phyloP scores from a whole-genome alignment of 2,888 invertebrate genomes.

The Nasonovia ribisnigri region DNA sequence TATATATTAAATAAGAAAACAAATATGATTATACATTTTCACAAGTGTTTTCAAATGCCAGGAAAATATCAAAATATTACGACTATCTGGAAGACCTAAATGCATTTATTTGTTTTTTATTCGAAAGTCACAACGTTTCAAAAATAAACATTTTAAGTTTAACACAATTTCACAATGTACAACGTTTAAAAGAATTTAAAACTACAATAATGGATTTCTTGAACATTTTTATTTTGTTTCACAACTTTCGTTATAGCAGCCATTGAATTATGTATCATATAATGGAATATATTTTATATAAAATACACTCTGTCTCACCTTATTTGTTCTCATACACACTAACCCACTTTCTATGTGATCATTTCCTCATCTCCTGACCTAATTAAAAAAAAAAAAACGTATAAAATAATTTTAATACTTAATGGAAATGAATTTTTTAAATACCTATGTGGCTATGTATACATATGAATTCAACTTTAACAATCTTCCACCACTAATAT shows the following conservation, averaged over 20 bases:
- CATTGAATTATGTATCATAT: not conserved
- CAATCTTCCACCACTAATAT: not conserved
- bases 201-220: not conserved
- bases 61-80: not conserved
- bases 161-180: not conserved
- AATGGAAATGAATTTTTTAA: not conserved
- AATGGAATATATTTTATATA: not conserved
- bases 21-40: not conserved
- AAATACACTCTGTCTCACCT: not conserved
- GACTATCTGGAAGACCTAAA: not conserved
- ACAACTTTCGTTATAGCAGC: not conserved
- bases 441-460: too few relatives aligned
- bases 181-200: not conserved
- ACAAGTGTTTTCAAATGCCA: not conserved
- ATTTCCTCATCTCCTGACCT: not conserved
- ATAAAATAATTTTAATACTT: not conserved
- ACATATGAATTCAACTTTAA: not conserved
- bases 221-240: not conserved
- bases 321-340: not conserved
- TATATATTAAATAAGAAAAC: not conserved
- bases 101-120: not conserved
- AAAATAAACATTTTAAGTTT: not conserved
- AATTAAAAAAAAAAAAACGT: not conserved
- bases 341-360: not conserved
- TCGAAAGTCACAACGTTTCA: not conserved